Percentiles rank a stretch among this genome's conserved stretches.
Conservation (phyloP, 2,888 invertebrate genomes). For the Synergus umbraculus region DNA sequence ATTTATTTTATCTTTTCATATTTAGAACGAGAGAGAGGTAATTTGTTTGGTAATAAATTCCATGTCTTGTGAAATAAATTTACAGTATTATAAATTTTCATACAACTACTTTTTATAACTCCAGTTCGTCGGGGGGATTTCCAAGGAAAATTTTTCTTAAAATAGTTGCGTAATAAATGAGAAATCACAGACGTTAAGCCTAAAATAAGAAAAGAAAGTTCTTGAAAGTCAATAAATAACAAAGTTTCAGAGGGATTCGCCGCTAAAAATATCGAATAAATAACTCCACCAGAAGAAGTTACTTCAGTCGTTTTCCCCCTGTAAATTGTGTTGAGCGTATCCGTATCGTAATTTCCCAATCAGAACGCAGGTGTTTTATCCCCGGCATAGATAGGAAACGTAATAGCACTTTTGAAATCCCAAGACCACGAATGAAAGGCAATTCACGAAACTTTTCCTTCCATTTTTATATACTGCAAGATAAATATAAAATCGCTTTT, state of each 20-base stretch:
- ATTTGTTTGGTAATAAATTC: neutral
- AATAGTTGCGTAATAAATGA: neutral
- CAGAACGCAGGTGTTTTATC: conserved; percentile 68
- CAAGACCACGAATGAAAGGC: neutral
- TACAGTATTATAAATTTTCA: too few relatives aligned
- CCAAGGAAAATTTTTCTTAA: neutral
- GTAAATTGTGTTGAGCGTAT: conserved; percentile 20
- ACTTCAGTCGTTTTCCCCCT: neutral
- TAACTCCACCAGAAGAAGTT: conserved; percentile 7
- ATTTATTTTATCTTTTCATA: conserved; percentile 5
- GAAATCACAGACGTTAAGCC: neutral
- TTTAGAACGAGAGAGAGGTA: neutral
- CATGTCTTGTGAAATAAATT: neutral
- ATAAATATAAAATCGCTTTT: neutral
- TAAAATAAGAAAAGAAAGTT: neutral
- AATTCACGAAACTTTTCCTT: neutral
- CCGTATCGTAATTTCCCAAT: conserved; percentile 53
- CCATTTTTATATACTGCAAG: neutral
- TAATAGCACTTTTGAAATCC: conserved; percentile 30
- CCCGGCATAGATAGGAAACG: conserved; percentile 47
- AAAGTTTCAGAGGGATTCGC: neutral
- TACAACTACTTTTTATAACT: too few relatives aligned
- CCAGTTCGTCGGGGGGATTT: neutral
- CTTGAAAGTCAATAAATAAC: neutral
- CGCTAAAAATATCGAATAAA: conserved; percentile 13